Base-by-base conservation (phyloP, 1,140 invertebrate species). In the Cotesia typhae region DNA sequence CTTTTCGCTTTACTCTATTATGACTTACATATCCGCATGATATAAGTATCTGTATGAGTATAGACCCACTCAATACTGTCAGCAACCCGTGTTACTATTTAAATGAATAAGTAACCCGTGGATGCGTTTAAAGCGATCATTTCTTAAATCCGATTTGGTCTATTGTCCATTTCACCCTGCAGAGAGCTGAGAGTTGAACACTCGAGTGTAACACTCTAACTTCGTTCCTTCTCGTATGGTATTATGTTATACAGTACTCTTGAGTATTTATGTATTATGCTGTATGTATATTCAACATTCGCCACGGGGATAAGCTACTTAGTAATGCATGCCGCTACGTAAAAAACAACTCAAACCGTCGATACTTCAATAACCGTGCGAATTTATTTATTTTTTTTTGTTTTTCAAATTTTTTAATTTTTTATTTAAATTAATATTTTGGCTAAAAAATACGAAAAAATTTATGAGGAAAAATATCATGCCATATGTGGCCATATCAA, bases 71-170 rank as follows among this genome's bases (percentile, higher is more conserved):
- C 68, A 72, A 60, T 74, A 68, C 73, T 61, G 59, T 72, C 47
- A 78, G 1, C 12, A 68, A 35, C 53, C 67, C 67, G n/a, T n/a
- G n/a, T n/a, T n/a, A n/a, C n/a, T n/a, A n/a, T n/a, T n/a, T n/a
- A n/a, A 35, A 4, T 5, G 20, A 14, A 20, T 4, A 10, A 47
- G 41, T 79, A 78, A 82, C 76, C 67, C 72, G 64, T 37, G 74
- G 79, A 67, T 71, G 70, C 75, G 80, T 82, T 83, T 83, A 83
- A 83, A 80, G 72, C 79, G 82, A 83, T 83, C 79, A 82, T 79
- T 78, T 77, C 71, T 69, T 77, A 83, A 82, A 83, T 83, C 82
- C 80, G 82, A 83, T 83, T 83, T 79, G 59, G 6, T 47, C 41
- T 47, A 9, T 47, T 57, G 12, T 63, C 75, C 69, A 82, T 82